A percentile compares a stretch with the other conserved stretches of the same genome.
Evolutionary conservation across 2,888 invertebrate species (phyloP).

Genomic region (Euclidia mi): DNA sequence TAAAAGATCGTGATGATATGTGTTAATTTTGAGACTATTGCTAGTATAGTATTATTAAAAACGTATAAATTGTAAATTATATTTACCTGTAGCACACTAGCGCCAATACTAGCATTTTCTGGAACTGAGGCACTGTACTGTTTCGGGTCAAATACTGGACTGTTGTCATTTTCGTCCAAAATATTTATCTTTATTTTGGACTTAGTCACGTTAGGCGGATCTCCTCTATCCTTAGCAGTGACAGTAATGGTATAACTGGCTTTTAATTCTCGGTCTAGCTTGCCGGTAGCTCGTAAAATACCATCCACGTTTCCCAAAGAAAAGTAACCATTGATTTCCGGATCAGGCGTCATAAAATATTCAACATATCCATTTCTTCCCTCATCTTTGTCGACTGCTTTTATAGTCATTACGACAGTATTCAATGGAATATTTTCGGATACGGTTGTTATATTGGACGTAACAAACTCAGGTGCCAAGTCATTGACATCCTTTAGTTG

Average conservation of each 20-base stretch:
- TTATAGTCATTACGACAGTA: conserved; percentile 96
- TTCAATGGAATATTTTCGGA: conserved; percentile 96
- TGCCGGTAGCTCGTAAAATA: conserved; percentile 95
- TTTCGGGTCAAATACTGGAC: conserved; percentile 96
- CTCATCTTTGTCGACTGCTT: conserved; percentile 97
- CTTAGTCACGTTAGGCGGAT: conserved; percentile 93
- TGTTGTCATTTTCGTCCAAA: conserved; percentile 97
- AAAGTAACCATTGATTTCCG: conserved; percentile 92
- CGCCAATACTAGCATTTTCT: conserved; percentile 98
- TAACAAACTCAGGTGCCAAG: conserved; percentile 96
- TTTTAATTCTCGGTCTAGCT: conserved; percentile 95
- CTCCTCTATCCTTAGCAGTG: conserved; percentile 96
- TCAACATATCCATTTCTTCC: conserved; percentile 97
- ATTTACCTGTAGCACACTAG: conserved; percentile 95
- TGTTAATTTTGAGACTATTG: not conserved
- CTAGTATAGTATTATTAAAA: not conserved
- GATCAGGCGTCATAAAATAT: conserved; percentile 93
- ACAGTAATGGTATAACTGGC: conserved; percentile 94
- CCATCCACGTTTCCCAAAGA: conserved; percentile 97
- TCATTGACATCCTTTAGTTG: conserved; percentile 97
- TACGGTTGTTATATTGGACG: conserved; percentile 94
- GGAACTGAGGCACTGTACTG: conserved; percentile 97
- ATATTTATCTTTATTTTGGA: conserved; percentile 93
- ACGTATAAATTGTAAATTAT: not conserved
- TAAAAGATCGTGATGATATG: conserved; percentile 30